A percentile compares a stretch with the other conserved stretches of the same genome.
Evolutionary conservation across 2,797 vertebrate genomes (phyloP).

Genomic region (Mycteria americana): DNA sequence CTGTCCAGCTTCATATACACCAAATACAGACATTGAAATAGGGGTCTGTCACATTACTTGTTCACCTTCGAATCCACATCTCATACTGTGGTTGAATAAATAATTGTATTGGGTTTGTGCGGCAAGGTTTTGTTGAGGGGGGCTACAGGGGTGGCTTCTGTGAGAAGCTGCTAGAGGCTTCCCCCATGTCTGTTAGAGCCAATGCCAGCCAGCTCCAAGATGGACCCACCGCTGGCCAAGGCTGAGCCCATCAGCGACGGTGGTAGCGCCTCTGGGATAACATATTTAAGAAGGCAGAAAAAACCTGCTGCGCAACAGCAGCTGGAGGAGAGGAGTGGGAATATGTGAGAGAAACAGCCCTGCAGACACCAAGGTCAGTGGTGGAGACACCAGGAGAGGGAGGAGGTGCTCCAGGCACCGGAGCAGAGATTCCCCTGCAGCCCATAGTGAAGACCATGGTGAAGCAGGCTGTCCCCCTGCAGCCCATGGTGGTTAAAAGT

Average conservation of each 20-base stretch:
- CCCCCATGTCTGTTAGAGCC: accelerated
- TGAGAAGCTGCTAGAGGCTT: neutral
- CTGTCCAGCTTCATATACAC: neutral
- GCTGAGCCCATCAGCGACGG: accelerated
- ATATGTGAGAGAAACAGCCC: neutral
- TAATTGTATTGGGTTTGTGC: neutral
- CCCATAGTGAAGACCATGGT: neutral
- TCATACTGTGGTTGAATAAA: accelerated
- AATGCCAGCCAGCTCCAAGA: neutral
- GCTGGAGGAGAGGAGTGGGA: neutral
- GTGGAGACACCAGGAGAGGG: too few relatives aligned
- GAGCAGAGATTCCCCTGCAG: neutral
- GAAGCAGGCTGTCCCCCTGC: neutral
- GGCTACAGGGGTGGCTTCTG: neutral
- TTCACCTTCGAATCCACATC: neutral
- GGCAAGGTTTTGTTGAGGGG: neutral
- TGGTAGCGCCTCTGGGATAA: neutral
- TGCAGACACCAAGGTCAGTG: neutral
- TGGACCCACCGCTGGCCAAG: accelerated
- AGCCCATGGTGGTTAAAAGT: neutral
- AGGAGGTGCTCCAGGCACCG: accelerated
- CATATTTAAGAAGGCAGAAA: neutral
- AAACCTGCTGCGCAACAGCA: neutral
- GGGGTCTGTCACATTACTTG: too few relatives aligned
- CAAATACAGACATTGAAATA: neutral